phyloP scores from a whole-genome alignment of 2,797 vertebrate genomes.

The Eulemur albifrons region DNA sequence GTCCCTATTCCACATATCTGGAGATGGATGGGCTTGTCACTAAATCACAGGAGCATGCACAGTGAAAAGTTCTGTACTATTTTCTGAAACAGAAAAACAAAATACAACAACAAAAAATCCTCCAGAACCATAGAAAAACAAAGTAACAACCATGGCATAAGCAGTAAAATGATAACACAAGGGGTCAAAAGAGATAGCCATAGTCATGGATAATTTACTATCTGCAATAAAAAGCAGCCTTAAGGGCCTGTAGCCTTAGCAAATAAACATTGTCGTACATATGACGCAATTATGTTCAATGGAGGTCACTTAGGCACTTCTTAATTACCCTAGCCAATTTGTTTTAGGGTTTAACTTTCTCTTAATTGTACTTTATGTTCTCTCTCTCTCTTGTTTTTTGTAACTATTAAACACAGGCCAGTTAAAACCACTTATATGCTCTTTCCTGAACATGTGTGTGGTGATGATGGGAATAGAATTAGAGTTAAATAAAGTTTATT shows the following conservation, averaged over 20 bases:
- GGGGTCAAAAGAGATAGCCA: neutral
- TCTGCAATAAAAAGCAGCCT: neutral
- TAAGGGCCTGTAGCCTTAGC: neutral
- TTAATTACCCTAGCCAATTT: neutral
- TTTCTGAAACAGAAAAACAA: neutral
- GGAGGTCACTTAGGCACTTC: neutral
- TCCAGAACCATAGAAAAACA: neutral
- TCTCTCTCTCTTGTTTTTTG: neutral
- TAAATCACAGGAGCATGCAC: neutral
- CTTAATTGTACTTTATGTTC: neutral
- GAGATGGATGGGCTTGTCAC: neutral
- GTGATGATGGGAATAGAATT: neutral
- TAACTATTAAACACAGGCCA: neutral
- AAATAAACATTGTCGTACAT: conserved; percentile 6
- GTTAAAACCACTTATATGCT: neutral
- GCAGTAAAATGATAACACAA: neutral
- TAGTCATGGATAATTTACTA: neutral
- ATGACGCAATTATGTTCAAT: neutral
- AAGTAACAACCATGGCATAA: neutral
- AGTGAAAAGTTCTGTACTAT: neutral
- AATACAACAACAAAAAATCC: neutral
- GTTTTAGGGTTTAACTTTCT: conserved; percentile 8
- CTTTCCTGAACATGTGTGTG: neutral
- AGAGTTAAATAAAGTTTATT: conserved; percentile 29
- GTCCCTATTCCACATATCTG: neutral